phyloP scores from a whole-genome alignment of 2,888 invertebrate species.

The Unio pictorum region DNA sequence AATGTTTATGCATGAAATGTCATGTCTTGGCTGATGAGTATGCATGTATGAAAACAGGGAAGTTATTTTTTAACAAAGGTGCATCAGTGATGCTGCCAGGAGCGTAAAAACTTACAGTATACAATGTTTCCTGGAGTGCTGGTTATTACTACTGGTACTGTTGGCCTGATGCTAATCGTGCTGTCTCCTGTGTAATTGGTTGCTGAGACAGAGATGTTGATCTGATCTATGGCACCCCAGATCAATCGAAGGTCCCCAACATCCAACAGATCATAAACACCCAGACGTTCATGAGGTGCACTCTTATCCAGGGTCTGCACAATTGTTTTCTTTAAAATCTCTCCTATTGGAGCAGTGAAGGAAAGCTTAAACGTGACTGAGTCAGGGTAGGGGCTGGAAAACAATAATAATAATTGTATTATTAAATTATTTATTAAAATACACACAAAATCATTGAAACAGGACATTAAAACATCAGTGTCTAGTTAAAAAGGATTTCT shows the following conservation, averaged over 20 bases:
- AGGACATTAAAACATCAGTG: too few species aligned
- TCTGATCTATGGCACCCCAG: conserved; percentile 33
- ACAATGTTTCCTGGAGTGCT: conserved; percentile 30
- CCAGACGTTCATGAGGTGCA: conserved; percentile 38
- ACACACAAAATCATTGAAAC: neutral
- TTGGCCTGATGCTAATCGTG: conserved; percentile 28
- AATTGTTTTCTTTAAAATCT: conserved; percentile 34
- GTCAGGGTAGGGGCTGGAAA: conserved; percentile 28
- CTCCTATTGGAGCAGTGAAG: conserved; percentile 43
- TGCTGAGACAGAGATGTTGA: conserved; percentile 22
- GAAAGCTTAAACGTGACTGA: conserved; percentile 34
- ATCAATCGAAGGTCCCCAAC: conserved; percentile 43
- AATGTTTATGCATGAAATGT: neutral
- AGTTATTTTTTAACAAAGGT: neutral
- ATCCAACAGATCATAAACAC: conserved; percentile 40
- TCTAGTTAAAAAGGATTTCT: too few species aligned
- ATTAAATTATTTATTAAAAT: neutral
- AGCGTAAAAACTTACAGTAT: conserved; percentile 29
- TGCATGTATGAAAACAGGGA: neutral
- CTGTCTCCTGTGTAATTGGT: conserved; percentile 43
- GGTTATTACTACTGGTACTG: conserved; percentile 16
- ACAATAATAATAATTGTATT: neutral
- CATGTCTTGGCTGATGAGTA: neutral
- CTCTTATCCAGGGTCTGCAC: conserved; percentile 35
- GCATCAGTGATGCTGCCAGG: neutral